These are phyloP conservation scores for Gymnorhina tibicen DNA, from an alignment of 2,113 vertebrate species.

Conservation along the genomic window DNA sequence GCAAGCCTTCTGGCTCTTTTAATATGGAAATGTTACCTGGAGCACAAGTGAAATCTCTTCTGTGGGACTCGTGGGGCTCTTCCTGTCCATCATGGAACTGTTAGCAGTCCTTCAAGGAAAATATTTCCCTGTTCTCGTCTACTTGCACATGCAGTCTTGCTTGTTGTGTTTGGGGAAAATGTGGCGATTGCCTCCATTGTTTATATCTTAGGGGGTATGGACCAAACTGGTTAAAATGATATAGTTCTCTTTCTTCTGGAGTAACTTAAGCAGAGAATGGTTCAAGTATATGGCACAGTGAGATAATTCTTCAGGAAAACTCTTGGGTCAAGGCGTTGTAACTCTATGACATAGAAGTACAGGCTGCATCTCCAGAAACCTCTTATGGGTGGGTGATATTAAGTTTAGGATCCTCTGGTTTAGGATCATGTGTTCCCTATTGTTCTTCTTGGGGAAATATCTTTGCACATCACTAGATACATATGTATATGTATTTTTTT, in stretches of 20 bases:
- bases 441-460: background rate
- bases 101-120: background rate
- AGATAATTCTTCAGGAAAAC: background rate
- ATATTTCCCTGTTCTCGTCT: rapidly evolving
- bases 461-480: background rate
- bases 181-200: background rate
- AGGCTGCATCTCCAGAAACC: background rate
- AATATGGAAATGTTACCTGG: background rate
- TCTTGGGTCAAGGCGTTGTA: background rate
- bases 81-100: background rate
- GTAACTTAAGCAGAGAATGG: background rate
- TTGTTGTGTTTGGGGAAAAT: background rate
- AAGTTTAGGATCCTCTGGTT: background rate
- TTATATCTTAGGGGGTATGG: background rate
- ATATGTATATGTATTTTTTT: background rate
- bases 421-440: background rate
- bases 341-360: background rate
- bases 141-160: background rate
- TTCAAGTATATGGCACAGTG: rapidly evolving
- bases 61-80: background rate
- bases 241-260: background rate
- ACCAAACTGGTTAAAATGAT: background rate
- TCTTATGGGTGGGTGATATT: background rate
- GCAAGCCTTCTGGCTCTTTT: background rate
- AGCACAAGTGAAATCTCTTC: background rate